Evolutionary conservation across 2,797 vertebrate species (phyloP), one percentile per base, ranked within the genome.

Genomic region (Pipistrellus pygmaeus): DNA sequence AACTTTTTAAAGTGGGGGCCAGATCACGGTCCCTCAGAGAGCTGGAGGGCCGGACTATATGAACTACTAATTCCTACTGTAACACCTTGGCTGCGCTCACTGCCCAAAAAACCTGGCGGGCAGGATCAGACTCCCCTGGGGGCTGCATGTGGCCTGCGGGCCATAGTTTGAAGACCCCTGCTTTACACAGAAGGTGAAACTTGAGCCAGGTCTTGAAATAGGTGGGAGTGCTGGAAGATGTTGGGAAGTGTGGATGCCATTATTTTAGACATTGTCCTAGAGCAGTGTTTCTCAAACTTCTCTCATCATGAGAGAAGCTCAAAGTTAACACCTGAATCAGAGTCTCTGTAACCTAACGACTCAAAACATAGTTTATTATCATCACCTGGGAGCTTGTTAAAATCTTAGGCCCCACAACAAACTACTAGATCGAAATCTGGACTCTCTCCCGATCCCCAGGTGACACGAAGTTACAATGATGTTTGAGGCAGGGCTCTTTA

Each of bases 161-260:
- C n/a, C n/a, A n/a, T n/a, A n/a, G n/a, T n/a, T n/a, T n/a, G n/a
- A n/a, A n/a, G n/a, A n/a, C n/a, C n/a, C n/a, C n/a, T n/a, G 2
- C 13, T 41, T 80, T 66, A 7, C 6, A 25, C 1, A 60, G 11
- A 9, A 88, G 18, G 3, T 46, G 25, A 71, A 82, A 51, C 15
- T 86, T 66, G 27, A 76, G 5, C 12, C 51, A n/a, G n/a, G 10
- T 62, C 18, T 71, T 46, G 15, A 85, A 76, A 88, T 5, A 27
- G 23, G 6, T 38, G 38, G n/a, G 12, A 0, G 14, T 60, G 44
- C 38, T 44, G 32, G 30, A 88, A 72, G 27, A 89, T 5, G 85
- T 2, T 48, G 1, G 21, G 38, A 14, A 4, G 8, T 1, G 3
- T 25, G 51, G 15, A 1, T 48, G 1, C 5, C 5, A 13, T 35